Conservation (phyloP, 1,140 invertebrate species). For the Plectus sambesii region DNA sequence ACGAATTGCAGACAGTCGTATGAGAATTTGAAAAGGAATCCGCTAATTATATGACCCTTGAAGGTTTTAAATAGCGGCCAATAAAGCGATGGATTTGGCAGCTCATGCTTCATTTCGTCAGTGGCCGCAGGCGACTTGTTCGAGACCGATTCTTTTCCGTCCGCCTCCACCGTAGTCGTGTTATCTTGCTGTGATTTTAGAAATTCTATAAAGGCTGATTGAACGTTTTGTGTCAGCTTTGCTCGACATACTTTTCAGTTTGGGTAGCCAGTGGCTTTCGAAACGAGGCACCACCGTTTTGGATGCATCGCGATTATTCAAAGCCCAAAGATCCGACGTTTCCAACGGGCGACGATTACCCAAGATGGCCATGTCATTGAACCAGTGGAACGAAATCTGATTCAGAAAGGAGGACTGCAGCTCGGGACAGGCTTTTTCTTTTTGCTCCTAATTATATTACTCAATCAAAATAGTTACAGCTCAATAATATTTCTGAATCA, state of each 20-base stretch:
- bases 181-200: no score
- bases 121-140: no score
- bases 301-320: constrained; percentile 71
- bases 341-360: constrained; percentile 56
- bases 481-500: no score
- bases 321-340: constrained; percentile 70
- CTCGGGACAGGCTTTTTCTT: constrained; percentile 85
- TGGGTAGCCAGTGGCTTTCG: constrained; percentile 70
- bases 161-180: no score
- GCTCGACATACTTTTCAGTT: no score
- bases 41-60: constrained; percentile 40
- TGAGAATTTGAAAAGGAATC: constrained; percentile 48
- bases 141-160: no score
- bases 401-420: constrained; percentile 72
- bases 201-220: no score
- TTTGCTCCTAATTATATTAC: no score
- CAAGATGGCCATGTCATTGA: constrained; percentile 55
- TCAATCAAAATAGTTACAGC: no score
- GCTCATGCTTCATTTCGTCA: no score
- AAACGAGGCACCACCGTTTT: constrained; percentile 66
- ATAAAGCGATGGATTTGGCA: constrained; percentile 45
- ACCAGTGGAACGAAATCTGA: constrained; percentile 78
- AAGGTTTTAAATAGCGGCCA: constrained; percentile 48
- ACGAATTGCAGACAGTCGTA: constrained; percentile 77
- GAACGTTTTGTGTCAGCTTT: no score